Evolutionary conservation across 2,888 invertebrate genomes (phyloP).

Genomic region (Mimachlamys varia): DNA sequence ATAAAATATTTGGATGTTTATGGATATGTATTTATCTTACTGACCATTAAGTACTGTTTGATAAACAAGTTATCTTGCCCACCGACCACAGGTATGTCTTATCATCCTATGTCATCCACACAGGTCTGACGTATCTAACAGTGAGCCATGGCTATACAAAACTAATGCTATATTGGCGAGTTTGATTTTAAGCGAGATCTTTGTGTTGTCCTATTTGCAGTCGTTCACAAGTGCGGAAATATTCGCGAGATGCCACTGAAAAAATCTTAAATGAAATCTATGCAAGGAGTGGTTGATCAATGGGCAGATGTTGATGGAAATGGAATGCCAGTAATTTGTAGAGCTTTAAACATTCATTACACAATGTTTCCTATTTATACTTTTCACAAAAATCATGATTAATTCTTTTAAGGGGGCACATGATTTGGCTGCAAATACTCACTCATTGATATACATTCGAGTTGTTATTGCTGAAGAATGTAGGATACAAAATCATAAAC

Average conservation of each 20-base stretch:
- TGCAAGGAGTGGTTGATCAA: neutral
- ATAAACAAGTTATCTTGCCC: no score
- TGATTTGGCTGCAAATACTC: slow-evolving; percentile 4
- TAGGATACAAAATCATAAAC: slow-evolving; percentile 14
- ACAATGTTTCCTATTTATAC: neutral
- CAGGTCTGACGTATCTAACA: neutral
- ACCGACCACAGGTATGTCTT: no score
- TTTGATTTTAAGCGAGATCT: slow-evolving; percentile 3
- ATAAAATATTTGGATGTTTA: no score
- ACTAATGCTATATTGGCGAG: neutral
- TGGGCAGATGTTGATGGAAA: neutral
- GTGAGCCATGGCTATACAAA: neutral
- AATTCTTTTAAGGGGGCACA: neutral
- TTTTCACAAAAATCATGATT: neutral
- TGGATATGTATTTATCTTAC: no score
- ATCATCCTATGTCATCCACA: no score
- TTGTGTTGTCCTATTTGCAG: neutral
- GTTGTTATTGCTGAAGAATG: slow-evolving; percentile 7
- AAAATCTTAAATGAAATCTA: neutral
- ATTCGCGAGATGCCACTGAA: neutral
- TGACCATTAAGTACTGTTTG: no score
- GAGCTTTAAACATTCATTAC: neutral
- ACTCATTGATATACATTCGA: neutral
- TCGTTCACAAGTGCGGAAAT: neutral
- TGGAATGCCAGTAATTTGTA: neutral